Evolutionary conservation across 2,113 vertebrate genomes (phyloP).

Genomic region (Mobula birostris): DNA sequence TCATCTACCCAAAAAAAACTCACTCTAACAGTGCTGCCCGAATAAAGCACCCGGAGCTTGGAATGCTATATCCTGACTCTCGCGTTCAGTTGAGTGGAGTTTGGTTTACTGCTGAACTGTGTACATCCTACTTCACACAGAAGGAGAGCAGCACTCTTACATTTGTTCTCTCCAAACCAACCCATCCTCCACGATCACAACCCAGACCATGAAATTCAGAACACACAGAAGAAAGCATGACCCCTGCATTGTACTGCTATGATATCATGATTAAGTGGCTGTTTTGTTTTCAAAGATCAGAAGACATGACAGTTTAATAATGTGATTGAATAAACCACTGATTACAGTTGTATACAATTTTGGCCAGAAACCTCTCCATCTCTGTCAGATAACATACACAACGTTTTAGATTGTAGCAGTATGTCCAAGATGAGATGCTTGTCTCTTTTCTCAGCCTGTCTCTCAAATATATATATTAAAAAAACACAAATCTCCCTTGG

Average conservation of each 20-base stretch:
- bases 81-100: too few relatives aligned
- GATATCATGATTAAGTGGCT: constrained; percentile 15
- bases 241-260: not conserved
- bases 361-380: not conserved
- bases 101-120: too few relatives aligned
- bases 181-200: not conserved
- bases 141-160: too few relatives aligned
- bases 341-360: not conserved
- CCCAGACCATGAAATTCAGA: not conserved
- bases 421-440: not conserved
- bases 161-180: not conserved
- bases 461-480: not conserved
- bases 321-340: not conserved
- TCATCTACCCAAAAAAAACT: too few relatives aligned
- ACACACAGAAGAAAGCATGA: not conserved
- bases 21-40: too few relatives aligned
- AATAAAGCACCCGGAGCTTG: too few relatives aligned
- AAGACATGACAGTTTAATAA: constrained; percentile 13
- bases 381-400: not conserved
- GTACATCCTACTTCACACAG: too few relatives aligned
- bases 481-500: not conserved
- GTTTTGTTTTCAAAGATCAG: constrained; percentile 23
- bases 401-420: not conserved
- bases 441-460: not conserved
- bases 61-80: too few relatives aligned